A percentile compares a stretch with the other conserved stretches of the same genome.
Conservation (phyloP, 2,888 invertebrate species). For the Aspidiotus rigidus region DNA sequence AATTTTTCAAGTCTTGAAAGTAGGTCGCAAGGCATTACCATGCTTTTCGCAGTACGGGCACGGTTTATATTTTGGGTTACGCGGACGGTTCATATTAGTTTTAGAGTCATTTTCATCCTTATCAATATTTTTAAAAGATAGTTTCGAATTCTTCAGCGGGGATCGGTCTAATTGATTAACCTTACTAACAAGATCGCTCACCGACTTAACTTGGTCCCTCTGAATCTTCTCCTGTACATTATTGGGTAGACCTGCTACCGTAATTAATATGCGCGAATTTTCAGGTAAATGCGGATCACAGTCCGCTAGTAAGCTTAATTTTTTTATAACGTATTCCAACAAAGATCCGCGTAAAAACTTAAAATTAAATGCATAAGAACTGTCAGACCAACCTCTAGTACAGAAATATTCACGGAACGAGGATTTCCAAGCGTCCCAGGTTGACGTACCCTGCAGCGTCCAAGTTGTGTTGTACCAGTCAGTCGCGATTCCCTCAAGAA, state of each 20-base stretch:
- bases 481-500: constrained; percentile 6
- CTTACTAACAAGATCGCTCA: not conserved
- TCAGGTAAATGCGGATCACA: not conserved
- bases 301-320: not conserved
- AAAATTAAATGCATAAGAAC: too few species aligned
- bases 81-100: not conserved
- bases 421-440: constrained; percentile 2
- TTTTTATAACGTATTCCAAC: not conserved
- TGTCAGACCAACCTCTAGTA: not conserved
- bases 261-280: not conserved
- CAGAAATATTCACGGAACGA: constrained; percentile 7
- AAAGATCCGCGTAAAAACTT: not conserved
- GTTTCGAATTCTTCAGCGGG: not conserved
- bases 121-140: too few species aligned
- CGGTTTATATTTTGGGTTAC: not conserved
- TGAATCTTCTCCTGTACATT: not conserved
- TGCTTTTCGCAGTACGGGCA: not conserved
- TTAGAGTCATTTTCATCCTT: not conserved
- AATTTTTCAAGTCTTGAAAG: too few species aligned
- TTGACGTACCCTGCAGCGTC: not conserved
- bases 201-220: not conserved
- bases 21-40: constrained; percentile 4
- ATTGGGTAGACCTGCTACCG: not conserved
- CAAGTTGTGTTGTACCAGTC: constrained; percentile 13
- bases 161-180: constrained; percentile 1